Evolutionary conservation across 2,113 vertebrate species (phyloP).

Genomic region (Platichthys stellatus): DNA sequence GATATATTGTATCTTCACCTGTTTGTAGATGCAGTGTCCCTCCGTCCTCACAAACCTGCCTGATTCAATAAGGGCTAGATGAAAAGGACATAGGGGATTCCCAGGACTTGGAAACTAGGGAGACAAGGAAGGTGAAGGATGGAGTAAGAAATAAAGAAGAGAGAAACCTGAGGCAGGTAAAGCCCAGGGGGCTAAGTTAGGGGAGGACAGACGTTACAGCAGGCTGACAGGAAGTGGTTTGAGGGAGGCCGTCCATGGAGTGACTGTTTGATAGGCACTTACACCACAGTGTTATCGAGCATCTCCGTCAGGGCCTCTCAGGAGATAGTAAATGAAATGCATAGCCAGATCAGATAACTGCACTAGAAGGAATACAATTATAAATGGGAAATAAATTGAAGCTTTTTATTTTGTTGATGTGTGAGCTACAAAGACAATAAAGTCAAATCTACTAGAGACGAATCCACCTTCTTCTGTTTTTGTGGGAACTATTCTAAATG

Average conservation of each 20-base stretch:
- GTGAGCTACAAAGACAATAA: constrained; percentile 1
- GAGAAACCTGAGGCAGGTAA: neutral
- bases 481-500: too few relatives aligned
- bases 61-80: constrained; percentile 50
- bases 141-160: constrained; percentile 2
- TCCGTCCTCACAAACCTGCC: constrained; percentile 36
- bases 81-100: constrained; percentile 30
- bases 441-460: neutral
- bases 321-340: constrained; percentile 74
- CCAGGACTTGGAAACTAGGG: constrained; percentile 8
- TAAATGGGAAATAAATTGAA: constrained; percentile 64
- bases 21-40: constrained; percentile 19
- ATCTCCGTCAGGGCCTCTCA: constrained; percentile 47
- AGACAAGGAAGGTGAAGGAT: constrained; percentile 9
- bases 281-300: constrained; percentile 57
- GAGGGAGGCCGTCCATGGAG: constrained; percentile 42
- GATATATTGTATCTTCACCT: constrained; percentile 17
- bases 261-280: constrained; percentile 64
- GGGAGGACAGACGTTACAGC: neutral
- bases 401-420: constrained; percentile 63
- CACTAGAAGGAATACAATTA: constrained; percentile 46
- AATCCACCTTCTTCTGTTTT: too few relatives aligned
- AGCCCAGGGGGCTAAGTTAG: neutral
- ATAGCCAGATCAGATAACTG: constrained; percentile 69
- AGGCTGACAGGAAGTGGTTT: constrained; percentile 25